Evolutionary conservation across 2,888 invertebrate species (phyloP), one percentile per base, ranked within the genome.

Genomic region (Herminia tarsipennalis): DNA sequence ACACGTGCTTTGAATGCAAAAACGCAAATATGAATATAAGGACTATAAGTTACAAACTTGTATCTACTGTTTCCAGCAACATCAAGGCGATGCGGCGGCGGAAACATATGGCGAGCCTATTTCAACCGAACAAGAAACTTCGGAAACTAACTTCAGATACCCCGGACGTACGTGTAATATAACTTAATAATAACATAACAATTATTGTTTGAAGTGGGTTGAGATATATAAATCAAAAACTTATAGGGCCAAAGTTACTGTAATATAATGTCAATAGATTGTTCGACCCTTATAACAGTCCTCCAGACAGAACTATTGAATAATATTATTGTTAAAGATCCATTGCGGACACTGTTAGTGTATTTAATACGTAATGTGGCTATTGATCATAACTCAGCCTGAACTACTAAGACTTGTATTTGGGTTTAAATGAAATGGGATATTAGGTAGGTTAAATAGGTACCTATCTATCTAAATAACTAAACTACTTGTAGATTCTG

Each of bases 101-200:
- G 66, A 70, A 45, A 53, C 68, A 53, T 68, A 77, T 49, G 72
- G 69, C 49, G 66, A 56, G 27, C 71, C 67, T 25, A 52, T 58
- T 34, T 71, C 78, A 2, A 47, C 70, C 30, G 90, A 90, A 60
- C 90, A 84, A 73, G 82, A 87, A 48, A 75, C 81, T 53, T 90
- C 88, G 12, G 90, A 84, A 73, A 78, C 84, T 16, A 80, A 79
- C 66, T 78, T 81, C 47, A 76, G 82, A 63, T 78, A 83, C 54
- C 86, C 88, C 55, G 81, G 74, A 69, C 78, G 90, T 90, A 80
- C 66, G 88, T 82, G 64, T 42, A 38, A 52, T 59, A 49, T 49
- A 55, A 61, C 51, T 61, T 56, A 57, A 63, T 68, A 64, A 53
- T 67, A 65, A 64, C 61, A 56, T 56, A 52, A 46, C 52, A 52